phyloP scores from a whole-genome alignment of 2,113 vertebrate genomes.

The Catharus bicknelli region DNA sequence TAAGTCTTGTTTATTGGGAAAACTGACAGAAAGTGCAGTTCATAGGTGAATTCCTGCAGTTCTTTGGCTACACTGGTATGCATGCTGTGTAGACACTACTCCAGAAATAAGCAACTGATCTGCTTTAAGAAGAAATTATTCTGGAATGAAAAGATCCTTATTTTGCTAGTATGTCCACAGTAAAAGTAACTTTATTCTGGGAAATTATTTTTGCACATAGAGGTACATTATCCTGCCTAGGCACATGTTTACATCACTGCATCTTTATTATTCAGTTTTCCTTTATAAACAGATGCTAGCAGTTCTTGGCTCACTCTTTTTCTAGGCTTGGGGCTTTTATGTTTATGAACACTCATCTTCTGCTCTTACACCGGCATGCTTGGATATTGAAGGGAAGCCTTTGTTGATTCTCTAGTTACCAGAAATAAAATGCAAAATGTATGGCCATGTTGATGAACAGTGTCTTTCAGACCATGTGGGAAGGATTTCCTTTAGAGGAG shows the following conservation, averaged over 20 bases:
- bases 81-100: background rate
- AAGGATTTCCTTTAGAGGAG: background rate
- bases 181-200: background rate
- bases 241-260: background rate
- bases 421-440: background rate
- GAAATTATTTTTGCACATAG: background rate
- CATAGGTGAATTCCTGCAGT: background rate
- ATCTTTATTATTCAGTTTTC: background rate
- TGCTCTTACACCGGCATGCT: background rate
- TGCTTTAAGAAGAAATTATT: background rate
- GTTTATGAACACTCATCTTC: background rate
- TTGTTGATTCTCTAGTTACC: too few relatives aligned
- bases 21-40: background rate
- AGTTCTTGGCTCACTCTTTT: background rate
- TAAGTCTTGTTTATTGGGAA: background rate
- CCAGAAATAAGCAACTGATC: background rate
- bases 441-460: background rate
- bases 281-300: background rate
- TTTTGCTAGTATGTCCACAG: background rate
- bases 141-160: background rate
- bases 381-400: background rate
- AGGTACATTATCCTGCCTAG: background rate
- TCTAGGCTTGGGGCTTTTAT: background rate
- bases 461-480: background rate
- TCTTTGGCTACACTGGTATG: accelerated